Percentiles rank a stretch among this genome's conserved stretches.
phyloP scores from a whole-genome alignment of 2,113 vertebrate species.

The Tympanuchus pallidicinctus region DNA sequence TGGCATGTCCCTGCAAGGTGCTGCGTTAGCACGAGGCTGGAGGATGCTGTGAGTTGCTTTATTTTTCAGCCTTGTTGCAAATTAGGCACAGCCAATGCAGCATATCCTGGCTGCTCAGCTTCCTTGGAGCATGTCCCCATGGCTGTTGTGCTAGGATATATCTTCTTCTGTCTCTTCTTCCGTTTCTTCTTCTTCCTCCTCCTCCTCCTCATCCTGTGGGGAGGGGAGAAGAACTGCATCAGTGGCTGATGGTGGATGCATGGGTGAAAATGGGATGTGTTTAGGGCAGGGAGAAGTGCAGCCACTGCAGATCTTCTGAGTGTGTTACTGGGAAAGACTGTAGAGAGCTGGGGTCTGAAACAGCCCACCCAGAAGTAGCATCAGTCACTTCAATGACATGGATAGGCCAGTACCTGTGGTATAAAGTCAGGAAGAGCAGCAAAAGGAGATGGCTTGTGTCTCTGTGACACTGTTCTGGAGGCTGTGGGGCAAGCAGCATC shows the following conservation, averaged over 20 bases:
- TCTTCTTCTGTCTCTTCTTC: too few relatives aligned
- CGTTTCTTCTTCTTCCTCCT: too few relatives aligned
- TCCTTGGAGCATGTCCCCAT: rapidly evolving
- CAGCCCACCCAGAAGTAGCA: neutral
- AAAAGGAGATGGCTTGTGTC: neutral
- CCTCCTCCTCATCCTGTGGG: neutral
- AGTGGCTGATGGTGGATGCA: neutral
- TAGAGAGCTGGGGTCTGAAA: neutral
- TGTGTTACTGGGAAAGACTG: neutral
- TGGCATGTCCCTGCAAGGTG: neutral
- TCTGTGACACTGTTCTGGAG: too few relatives aligned
- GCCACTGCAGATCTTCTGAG: neutral
- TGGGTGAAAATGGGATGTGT: rapidly evolving
- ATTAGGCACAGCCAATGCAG: neutral
- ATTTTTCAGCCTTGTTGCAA: conserved; percentile 24
- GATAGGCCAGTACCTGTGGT: too few relatives aligned
- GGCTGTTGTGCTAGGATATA: neutral
- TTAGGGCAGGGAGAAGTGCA: neutral
- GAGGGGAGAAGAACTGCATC: neutral
- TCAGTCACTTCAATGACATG: neutral
- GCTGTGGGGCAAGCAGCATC: neutral
- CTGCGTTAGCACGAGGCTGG: neutral
- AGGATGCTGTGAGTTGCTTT: conserved; percentile 1
- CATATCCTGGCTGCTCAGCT: neutral
- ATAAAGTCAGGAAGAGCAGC: too few relatives aligned